phyloP scores from a whole-genome alignment of 2,113 vertebrate species.

The Neopipo cinnamomea region DNA sequence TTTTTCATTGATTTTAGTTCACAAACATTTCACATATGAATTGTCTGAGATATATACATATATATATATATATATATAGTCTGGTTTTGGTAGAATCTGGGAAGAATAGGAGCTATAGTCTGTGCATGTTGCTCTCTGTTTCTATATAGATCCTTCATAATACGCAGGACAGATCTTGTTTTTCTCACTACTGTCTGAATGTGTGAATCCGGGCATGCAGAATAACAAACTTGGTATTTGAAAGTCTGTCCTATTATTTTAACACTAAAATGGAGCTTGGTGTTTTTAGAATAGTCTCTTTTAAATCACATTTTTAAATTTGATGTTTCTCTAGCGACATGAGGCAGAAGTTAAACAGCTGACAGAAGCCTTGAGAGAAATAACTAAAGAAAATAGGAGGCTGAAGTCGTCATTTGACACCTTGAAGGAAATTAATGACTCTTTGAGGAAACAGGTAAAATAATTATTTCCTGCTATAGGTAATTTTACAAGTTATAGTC shows the following conservation, averaged over 20 bases:
- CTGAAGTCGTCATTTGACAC: constrained; percentile 85
- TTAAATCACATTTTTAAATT: not conserved
- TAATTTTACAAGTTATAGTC: not conserved
- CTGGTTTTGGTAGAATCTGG: not conserved
- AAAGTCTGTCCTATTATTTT: not conserved
- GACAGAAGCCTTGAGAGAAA: constrained; percentile 79
- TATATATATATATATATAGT: not conserved
- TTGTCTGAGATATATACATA: not conserved
- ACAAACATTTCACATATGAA: not conserved
- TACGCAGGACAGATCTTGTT: not conserved
- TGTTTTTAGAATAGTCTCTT: not conserved
- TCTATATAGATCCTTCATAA: not conserved
- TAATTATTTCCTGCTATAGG: not conserved
- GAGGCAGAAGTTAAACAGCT: constrained; percentile 77
- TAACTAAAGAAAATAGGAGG: constrained; percentile 84
- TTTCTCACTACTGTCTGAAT: not conserved
- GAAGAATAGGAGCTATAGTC: not conserved
- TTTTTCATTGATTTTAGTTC: not conserved
- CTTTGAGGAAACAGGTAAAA: constrained; percentile 85
- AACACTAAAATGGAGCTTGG: not conserved
- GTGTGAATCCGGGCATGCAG: not conserved
- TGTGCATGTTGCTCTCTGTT: not conserved
- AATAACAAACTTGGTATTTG: not conserved
- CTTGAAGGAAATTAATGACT: constrained; percentile 85
- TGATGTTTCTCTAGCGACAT: constrained; percentile 75